Evolutionary conservation across 2,113 vertebrate species (phyloP), one percentile per base, ranked within the genome.

Genomic region (Rhinolophus ferrumequinum): DNA sequence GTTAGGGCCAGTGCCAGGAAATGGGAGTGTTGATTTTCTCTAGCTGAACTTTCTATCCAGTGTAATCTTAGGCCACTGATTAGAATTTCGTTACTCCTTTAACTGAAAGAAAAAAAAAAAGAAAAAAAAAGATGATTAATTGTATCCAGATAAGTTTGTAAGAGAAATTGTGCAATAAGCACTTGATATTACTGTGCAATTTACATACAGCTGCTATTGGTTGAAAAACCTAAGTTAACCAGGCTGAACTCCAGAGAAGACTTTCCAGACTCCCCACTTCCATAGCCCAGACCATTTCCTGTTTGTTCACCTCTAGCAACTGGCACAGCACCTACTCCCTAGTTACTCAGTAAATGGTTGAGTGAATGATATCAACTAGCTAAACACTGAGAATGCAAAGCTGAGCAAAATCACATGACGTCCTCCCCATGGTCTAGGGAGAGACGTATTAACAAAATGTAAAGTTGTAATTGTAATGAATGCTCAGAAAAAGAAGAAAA

Each of bases 401-500:
- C 38, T 80, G 19, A 84, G 70, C 1, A 66, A 92, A 95, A 52
- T 58, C 28, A 41, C 44, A 67, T 44, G 22, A 11, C 2, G 58
- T 76, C 52, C 12, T 96, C n/a, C 33, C 58, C n/a, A 95, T 10
- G 44, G 21, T 69, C 64, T 88, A 3, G 66, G 21, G 26, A 47
- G 9, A 93, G 50, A 70, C 56, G 56, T 16, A 76, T 41, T 54
- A 89, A 89, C 35, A 85, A 85, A 87, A 72, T 60, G 8, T 4
- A 54, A 70, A 47, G 12, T 81, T 89, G 2, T 14, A 47, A 81
- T 64, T 26, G 41, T 41, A 82, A 82, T 15, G 38, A 83, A 56
- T 75, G 50, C 41, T 86, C 54, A 94, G 35, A 44, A 89, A 73
- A 92, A 44, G 22, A 89, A 16, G 54, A 86, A 95, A 94, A 50